Evolutionary conservation across 2,797 vertebrate species (phyloP), one percentile per base, ranked within the genome.

Genomic region (Amblyraja radiata): DNA sequence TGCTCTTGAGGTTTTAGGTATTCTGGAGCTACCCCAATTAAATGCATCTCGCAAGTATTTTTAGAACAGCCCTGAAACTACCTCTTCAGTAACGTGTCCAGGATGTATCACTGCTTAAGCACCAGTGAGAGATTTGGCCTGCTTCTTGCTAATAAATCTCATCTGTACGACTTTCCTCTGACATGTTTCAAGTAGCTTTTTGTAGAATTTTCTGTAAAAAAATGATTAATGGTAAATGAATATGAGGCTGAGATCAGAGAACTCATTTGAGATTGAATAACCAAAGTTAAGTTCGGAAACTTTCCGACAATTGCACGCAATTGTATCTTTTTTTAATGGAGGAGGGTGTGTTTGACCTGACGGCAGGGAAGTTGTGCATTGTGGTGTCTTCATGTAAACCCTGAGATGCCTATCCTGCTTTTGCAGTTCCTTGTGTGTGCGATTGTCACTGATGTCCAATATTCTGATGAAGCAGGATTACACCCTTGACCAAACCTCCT

Each of bases 101-200:
- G 65, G 68, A 73, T 46, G 10, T 23, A 25, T 73, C 10, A 54
- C 71, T 74, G 90, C 28, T 28, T 92, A 92, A 92, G 39, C 46
- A 23, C n/a, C 28, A 68, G n/a, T 32, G 78, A 68, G 63, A 36
- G 90, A 11, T 14, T 74, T 91, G 63, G 86, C 32, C 36, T 91
- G 32, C 68, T 46, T 71, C 65, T 91, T 91, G 23, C 39, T 73
- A n/a, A 91, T 91, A 74, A 71, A 90, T 90, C 36, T 46, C 88
- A 73, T 74, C 68, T 73, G 36, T 71, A 46, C 68, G 18, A 74
- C 88, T 25, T 46, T 91, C 11, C 68, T 46, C 21, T 71, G 88
- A 7, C 23, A 46, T 46, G 21, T 46, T 73, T 90, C 68, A 73
- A 91, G 39, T 28, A 4, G 16, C 36, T 90, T 39, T 25, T 21